Conservation (phyloP, 2,888 invertebrate genomes). For the Harpalus rubripes region DNA sequence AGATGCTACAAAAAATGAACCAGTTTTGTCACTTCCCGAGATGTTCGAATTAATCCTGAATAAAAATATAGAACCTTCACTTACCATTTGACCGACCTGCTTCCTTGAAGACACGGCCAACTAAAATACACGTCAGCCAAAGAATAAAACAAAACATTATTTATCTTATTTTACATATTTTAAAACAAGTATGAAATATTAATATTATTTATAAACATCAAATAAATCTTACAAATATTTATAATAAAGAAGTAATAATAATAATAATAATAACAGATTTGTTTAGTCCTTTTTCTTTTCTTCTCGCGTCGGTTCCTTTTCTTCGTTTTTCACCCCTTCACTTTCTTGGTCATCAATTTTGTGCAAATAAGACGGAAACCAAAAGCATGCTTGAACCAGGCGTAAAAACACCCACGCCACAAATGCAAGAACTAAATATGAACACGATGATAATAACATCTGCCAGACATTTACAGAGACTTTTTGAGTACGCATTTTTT, state of each 20-base stretch:
- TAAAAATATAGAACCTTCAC: conserved; percentile 50
- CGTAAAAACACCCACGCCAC: conserved; percentile 84
- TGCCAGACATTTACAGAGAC: conserved; percentile 84
- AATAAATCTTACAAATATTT: conserved; percentile 13
- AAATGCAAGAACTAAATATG: conserved; percentile 82
- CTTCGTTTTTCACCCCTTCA: conserved; percentile 74
- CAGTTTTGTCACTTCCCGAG: conserved; percentile 18
- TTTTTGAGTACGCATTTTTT: conserved; percentile 83
- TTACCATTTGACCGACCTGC: conserved; percentile 8
- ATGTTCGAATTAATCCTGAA: conserved; percentile 15
- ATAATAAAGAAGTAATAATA: no score
- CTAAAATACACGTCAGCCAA: conserved; percentile 26
- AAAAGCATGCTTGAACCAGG: conserved; percentile 83
- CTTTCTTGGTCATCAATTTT: conserved; percentile 69
- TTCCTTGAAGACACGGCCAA: conserved; percentile 33
- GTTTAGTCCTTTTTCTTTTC: conserved; percentile 30
- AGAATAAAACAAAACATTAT: conserved; percentile 11
- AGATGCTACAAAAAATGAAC: conserved; percentile 16
- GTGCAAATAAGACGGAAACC: conserved; percentile 82
- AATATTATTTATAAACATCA: neutral
- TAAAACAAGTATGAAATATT: conserved; percentile 2
- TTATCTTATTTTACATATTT: conserved; percentile 17
- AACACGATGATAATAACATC: conserved; percentile 83
- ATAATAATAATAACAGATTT: conserved; percentile 4
- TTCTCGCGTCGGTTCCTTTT: conserved; percentile 70